Conservation (phyloP, 30 jellyfish, hydroid and myxozoan genomes). For the Chrysaora quinquecirrha region DNA sequence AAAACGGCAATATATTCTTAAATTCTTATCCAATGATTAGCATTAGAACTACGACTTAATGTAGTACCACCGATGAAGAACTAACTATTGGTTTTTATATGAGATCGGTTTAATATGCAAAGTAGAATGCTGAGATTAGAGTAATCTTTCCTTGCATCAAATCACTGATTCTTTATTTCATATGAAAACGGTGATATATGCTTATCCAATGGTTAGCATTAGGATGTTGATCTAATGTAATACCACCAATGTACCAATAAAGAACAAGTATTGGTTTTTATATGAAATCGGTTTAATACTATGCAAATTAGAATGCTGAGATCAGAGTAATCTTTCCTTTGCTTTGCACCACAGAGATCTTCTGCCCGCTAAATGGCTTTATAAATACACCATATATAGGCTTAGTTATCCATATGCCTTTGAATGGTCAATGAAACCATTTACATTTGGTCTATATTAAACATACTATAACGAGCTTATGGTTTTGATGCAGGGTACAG, state of each 20-base stretch:
- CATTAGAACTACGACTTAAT: too few species aligned
- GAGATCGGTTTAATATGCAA: not conserved
- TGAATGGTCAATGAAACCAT: too few species aligned
- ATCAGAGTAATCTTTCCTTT: not conserved
- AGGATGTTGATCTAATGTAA: too few species aligned
- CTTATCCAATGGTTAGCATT: too few species aligned
- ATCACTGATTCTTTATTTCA: not conserved
- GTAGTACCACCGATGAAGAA: too few species aligned
- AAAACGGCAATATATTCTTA: not conserved
- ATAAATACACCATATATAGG: too few species aligned
- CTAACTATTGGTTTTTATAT: not conserved
- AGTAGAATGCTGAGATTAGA: not conserved
- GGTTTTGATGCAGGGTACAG: too few species aligned
- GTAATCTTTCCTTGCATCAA: not conserved
- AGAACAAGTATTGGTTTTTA: not conserved
- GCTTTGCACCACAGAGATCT: not conserved
- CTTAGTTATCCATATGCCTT: too few species aligned
- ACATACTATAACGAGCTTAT: too few species aligned
- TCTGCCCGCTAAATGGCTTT: too few species aligned
- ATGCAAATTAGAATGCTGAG: not conserved
- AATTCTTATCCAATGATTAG: not conserved
- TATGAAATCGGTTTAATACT: not conserved
- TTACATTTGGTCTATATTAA: too few species aligned
- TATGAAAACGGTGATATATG: not conserved
- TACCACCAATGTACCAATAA: too few species aligned